Conservation (phyloP, 2,888 invertebrate species). For the Heteromurus nitidus region DNA sequence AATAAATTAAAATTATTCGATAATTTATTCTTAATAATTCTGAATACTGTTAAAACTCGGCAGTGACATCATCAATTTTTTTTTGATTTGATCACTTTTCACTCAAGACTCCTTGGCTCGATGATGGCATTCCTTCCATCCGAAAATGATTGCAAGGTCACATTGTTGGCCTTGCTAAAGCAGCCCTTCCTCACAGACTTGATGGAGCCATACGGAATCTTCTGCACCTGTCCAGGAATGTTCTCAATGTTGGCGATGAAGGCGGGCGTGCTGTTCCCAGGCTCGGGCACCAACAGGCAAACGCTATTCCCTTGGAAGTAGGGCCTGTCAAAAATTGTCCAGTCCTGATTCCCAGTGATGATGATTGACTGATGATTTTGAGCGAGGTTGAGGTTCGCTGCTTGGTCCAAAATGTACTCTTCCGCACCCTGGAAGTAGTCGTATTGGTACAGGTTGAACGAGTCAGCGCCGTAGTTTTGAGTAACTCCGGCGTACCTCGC, state of each 20-base stretch:
- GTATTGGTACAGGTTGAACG: conserved; percentile 65
- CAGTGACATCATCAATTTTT: too few relatives aligned
- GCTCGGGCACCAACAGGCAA: conserved; percentile 62
- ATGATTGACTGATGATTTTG: conserved; percentile 55
- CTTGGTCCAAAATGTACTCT: conserved; percentile 56
- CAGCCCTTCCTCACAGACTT: conserved; percentile 68
- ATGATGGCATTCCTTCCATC: too few relatives aligned
- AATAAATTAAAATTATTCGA: too few relatives aligned
- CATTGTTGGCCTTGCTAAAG: too few relatives aligned
- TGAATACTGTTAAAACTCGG: too few relatives aligned
- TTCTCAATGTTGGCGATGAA: conserved; percentile 54
- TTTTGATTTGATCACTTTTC: too few relatives aligned
- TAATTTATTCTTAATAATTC: too few relatives aligned
- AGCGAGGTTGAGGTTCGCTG: conserved; percentile 33
- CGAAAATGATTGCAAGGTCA: too few relatives aligned
- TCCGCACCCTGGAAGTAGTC: conserved; percentile 70
- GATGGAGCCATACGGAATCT: conserved; percentile 60
- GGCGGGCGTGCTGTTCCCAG: conserved; percentile 49
- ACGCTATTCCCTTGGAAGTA: conserved; percentile 64
- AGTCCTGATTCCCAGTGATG: conserved; percentile 64
- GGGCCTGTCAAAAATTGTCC: conserved; percentile 67
- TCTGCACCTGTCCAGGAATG: too few relatives aligned
- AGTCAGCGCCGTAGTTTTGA: conserved; percentile 55
- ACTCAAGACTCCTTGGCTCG: too few relatives aligned
- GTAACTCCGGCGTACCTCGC: conserved; percentile 64